Evolutionary conservation across 2,888 invertebrate species (phyloP).

Genomic region (Teleogryllus oceanicus): DNA sequence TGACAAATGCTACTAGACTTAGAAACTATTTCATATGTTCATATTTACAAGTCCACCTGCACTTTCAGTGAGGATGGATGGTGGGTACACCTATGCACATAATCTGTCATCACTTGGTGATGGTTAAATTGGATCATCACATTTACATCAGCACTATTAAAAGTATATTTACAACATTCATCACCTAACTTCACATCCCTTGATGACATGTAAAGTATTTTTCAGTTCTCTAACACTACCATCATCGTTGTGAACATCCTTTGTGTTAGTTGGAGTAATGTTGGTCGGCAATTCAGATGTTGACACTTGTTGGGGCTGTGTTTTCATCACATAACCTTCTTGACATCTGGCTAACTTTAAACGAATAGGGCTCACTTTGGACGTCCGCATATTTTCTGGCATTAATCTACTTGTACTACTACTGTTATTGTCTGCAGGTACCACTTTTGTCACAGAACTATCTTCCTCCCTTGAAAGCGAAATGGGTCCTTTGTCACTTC

Average conservation of each 20-base stretch:
- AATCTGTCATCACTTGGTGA: constrained; percentile 34
- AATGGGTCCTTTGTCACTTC: constrained; percentile 29
- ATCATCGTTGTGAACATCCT: constrained; percentile 32
- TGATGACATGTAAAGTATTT: constrained; percentile 60
- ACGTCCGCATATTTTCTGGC: constrained; percentile 59
- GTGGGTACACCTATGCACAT: constrained; percentile 26
- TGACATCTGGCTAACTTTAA: constrained; percentile 79
- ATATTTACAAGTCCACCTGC: constrained; percentile 43
- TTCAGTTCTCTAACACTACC: constrained; percentile 22
- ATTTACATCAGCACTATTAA: constrained; percentile 22
- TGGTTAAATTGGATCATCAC: constrained; percentile 22
- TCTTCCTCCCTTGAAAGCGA: constrained; percentile 18
- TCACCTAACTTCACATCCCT: constrained; percentile 88
- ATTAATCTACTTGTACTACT: constrained; percentile 41
- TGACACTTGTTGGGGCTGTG: constrained; percentile 40
- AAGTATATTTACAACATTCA: constrained; percentile 46
- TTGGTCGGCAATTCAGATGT: constrained; percentile 41
- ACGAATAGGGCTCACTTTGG: constrained; percentile 73
- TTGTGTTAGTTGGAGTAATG: constrained; percentile 39
- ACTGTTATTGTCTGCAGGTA: constrained; percentile 30
- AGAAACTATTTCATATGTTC: constrained; percentile 42
- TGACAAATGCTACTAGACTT: constrained; percentile 34
- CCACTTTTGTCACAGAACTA: constrained; percentile 11
- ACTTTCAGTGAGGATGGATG: constrained; percentile 30
- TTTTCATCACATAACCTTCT: constrained; percentile 62